A percentile compares a stretch with the other conserved stretches of the same genome.
Evolutionary conservation across 2,888 invertebrate genomes (phyloP).

Genomic region (Drosophila kambysellisi): DNA sequence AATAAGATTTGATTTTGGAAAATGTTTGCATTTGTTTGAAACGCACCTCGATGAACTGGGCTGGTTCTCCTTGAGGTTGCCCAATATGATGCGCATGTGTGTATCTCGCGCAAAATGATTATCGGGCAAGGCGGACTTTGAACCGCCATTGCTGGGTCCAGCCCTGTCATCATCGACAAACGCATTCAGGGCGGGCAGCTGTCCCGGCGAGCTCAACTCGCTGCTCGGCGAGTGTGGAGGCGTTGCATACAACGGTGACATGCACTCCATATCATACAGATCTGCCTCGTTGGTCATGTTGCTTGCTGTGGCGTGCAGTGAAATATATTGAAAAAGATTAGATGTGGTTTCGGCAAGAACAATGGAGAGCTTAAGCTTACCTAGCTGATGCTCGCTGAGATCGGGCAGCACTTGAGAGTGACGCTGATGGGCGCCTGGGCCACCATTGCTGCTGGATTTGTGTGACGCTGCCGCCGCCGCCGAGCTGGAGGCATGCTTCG

Average conservation of each 20-base stretch:
- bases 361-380: slow-evolving; percentile 55
- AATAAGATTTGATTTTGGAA: not conserved
- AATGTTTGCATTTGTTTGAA: not conserved
- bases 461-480: slow-evolving; percentile 37
- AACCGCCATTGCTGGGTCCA: slow-evolving; percentile 65
- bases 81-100: slow-evolving; percentile 95
- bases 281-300: slow-evolving; percentile 84
- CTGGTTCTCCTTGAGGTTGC: slow-evolving; percentile 86
- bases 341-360: not conserved
- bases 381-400: slow-evolving; percentile 85
- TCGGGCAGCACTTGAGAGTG: slow-evolving; percentile 85
- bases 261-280: slow-evolving; percentile 85
- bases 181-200: slow-evolving; percentile 83
- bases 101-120: slow-evolving; percentile 95
- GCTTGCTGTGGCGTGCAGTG: slow-evolving; percentile 38
- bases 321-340: not conserved
- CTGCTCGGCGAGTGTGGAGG: slow-evolving; percentile 91
- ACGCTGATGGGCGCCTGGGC: slow-evolving; percentile 77
- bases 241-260: slow-evolving; percentile 91
- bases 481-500: slow-evolving; percentile 80
- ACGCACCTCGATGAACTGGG: slow-evolving; percentile 83
- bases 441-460: slow-evolving; percentile 69
- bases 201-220: slow-evolving; percentile 87
- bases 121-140: slow-evolving; percentile 87
- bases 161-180: slow-evolving; percentile 84